Evolutionary conservation across 2,113 vertebrate genomes (phyloP).

Genomic region (Toxotes chatareus): DNA sequence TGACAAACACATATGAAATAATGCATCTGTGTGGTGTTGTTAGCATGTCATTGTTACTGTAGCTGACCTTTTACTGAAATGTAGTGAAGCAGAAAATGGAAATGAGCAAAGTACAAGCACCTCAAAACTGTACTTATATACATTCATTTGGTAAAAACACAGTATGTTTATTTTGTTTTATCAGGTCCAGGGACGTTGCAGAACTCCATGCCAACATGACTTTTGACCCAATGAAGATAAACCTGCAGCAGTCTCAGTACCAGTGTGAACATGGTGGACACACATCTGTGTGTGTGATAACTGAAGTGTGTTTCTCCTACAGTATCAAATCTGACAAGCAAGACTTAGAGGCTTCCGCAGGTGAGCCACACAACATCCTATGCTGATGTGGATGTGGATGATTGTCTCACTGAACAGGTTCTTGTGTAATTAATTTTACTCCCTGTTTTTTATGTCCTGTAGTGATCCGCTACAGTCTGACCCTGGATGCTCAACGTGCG

Average conservation of each 20-base stretch:
- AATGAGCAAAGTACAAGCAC: background rate
- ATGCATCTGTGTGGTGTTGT: background rate
- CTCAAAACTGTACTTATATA: background rate
- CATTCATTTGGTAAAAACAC: too few species aligned
- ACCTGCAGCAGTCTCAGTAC: constrained; percentile 91
- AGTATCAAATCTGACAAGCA: constrained; percentile 87
- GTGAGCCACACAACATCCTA: constrained; percentile 74
- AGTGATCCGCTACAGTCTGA: constrained; percentile 81
- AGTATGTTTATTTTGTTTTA: constrained; percentile 5
- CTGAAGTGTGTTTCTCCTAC: constrained; percentile 88
- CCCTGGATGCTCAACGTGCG: constrained; percentile 79
- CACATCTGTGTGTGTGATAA: constrained; percentile 88
- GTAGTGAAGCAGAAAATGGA: background rate
- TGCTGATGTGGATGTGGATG: background rate
- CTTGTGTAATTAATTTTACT: background rate
- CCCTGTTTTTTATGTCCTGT: background rate
- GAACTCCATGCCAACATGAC: constrained; percentile 90
- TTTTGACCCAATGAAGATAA: constrained; percentile 91
- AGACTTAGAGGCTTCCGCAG: constrained; percentile 39
- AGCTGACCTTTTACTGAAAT: background rate
- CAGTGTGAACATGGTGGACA: constrained; percentile 85
- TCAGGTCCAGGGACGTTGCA: constrained; percentile 96
- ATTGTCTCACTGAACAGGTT: background rate
- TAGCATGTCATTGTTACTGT: background rate
- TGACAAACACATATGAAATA: background rate